These are phyloP conservation scores for Jaculus jaculus DNA, from an alignment of 2,113 vertebrate species.

Conservation along the genomic window DNA sequence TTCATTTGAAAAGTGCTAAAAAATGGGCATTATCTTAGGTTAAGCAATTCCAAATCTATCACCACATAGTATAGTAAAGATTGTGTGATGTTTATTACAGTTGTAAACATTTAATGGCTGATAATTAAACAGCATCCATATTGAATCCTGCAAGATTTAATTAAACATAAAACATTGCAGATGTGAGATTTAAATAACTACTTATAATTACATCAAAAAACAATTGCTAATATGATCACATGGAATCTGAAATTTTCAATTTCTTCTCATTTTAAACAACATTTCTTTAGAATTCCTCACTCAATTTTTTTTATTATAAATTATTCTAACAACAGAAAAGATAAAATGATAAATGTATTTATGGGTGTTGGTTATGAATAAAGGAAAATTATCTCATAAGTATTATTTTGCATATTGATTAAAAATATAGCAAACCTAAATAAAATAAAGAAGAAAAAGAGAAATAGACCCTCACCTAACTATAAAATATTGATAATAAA, in stretches of 20 bases:
- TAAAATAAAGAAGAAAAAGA: background rate
- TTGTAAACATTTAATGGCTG: constrained; percentile 79
- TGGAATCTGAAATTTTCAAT: constrained; percentile 31
- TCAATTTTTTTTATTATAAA: background rate
- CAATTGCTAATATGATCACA: constrained; percentile 47
- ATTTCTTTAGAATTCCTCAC: constrained; percentile 48
- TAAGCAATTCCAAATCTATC: constrained; percentile 52
- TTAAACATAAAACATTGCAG: constrained; percentile 69
- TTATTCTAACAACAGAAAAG: constrained; percentile 26
- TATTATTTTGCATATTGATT: constrained; percentile 22
- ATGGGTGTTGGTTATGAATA: constrained; percentile 23
- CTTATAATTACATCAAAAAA: constrained; percentile 73
- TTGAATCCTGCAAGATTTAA: constrained; percentile 76
- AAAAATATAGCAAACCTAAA: constrained; percentile 52
- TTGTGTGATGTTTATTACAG: constrained; percentile 70
- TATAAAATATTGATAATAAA: constrained; percentile 45
- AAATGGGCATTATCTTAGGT: constrained; percentile 10
- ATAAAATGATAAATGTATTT: constrained; percentile 34
- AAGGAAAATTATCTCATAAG: background rate
- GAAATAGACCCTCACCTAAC: constrained; percentile 10
- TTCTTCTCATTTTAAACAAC: constrained; percentile 53
- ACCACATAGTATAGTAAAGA: constrained; percentile 46
- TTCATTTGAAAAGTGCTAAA: constrained; percentile 27
- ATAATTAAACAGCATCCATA: constrained; percentile 72
- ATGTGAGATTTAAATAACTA: constrained; percentile 74